Evolutionary conservation across 2,888 invertebrate genomes (phyloP), one percentile per base, ranked within the genome.

Genomic region (Metallyticus violacea): DNA sequence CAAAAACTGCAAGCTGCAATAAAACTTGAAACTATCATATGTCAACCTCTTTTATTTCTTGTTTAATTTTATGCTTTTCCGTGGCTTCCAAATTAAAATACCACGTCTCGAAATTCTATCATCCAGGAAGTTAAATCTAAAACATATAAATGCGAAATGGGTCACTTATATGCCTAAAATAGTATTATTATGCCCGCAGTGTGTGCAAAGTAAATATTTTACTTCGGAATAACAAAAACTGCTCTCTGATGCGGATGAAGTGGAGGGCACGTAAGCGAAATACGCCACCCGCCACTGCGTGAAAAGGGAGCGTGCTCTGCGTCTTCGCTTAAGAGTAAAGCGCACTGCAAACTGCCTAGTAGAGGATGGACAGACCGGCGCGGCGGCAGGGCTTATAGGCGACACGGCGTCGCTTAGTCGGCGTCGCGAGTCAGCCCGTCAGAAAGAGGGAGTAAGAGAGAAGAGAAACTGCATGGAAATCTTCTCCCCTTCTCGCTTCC

Each of bases 381-480:
- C 9, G 82, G 82, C 82, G 82, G 26, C 82, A 30, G 22, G 76
- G 76, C 82, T 62, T 9, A 62, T 62, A 62, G 40, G 82, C 7
- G 76, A 26, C 25, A 26, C 26, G 82, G 82, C 82, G 82, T 82
- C 82, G 26, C 26, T 82, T 15, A 26, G 82, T 62, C 82, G 82
- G 82, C 62, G 82, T 82, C 82, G 76, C 82, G 82, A 82, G 82
- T 40, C 62, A 82, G 26, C 26, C 82, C 62, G 76, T 82, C 62
- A 82, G 82, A 82, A 26, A 26, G 82, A 82, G 82, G 76, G 82
- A 82, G 76, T 22, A 76, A 76, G 30, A 82, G 82, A 82, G 40
- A 76, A 76, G 82, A 82, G 82, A 7, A 82, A 82, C 82, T 62
- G 76, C 82, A 82, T 82, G 82, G 82, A 82, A 82, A 82, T 82